Conservation (phyloP, 1,140 invertebrate species). For the Aphelinus certus region DNA sequence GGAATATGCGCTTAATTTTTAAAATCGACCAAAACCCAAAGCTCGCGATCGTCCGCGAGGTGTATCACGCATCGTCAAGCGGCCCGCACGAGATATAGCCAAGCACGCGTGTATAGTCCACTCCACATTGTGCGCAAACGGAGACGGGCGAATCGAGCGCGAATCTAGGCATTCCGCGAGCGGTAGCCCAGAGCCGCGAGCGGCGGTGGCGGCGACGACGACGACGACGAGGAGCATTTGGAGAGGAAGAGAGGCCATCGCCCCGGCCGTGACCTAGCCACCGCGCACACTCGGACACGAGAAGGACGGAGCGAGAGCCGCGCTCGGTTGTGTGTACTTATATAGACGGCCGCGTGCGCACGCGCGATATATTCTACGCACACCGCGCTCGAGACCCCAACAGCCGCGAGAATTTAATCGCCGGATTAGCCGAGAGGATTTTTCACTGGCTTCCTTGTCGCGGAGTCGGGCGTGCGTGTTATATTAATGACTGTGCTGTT, state of each 20-base stretch:
- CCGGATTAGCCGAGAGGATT: neutral
- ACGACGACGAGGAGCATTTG: slow-evolving; percentile 31
- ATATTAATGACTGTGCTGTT: no score
- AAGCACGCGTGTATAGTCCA: no score
- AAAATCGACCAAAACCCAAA: neutral
- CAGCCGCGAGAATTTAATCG: slow-evolving; percentile 3
- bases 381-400: no score
- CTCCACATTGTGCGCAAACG: no score
- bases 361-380: neutral
- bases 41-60: slow-evolving; percentile 4
- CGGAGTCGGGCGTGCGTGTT: neutral
- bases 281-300: slow-evolving; percentile 43
- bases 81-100: no score
- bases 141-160: no score
- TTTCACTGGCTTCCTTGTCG: neutral
- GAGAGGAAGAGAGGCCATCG: slow-evolving; percentile 60
- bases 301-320: slow-evolving; percentile 23
- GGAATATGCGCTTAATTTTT: no score
- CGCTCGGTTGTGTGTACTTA: slow-evolving; percentile 35
- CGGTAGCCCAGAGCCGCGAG: no score
- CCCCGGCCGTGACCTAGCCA: slow-evolving; percentile 65
- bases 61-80: no score
- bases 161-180: slow-evolving; percentile 9
- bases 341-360: neutral
- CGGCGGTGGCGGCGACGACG: neutral